Percentiles rank a stretch among this genome's conserved stretches.
Evolutionary conservation across 2,113 vertebrate genomes (phyloP).

Genomic region (Nothoprocta pentlandii): DNA sequence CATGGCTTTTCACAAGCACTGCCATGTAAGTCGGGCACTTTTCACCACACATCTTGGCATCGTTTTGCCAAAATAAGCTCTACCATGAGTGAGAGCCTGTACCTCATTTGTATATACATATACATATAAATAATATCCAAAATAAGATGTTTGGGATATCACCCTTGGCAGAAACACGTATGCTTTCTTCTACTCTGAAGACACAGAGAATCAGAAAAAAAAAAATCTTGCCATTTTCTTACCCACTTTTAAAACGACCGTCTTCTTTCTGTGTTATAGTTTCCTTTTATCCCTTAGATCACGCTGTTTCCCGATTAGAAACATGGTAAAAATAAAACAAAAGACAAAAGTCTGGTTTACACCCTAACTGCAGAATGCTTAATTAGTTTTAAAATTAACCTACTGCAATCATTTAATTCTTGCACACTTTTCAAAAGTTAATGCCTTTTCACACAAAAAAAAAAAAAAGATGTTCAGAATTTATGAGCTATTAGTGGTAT

Average conservation of each 20-base stretch:
- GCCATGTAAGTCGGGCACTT: rapidly evolving
- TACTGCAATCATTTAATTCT: neutral
- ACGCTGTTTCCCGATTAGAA: neutral
- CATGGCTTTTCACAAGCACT: neutral
- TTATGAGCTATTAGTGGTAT: neutral
- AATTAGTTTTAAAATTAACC: neutral
- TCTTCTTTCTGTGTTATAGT: neutral
- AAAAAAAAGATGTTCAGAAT: neutral
- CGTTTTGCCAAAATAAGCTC: neutral
- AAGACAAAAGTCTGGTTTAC: neutral
- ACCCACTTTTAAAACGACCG: neutral
- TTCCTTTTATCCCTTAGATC: neutral
- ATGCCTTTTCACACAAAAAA: neutral
- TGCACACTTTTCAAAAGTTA: neutral
- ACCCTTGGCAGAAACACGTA: neutral
- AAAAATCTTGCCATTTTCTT: neutral
- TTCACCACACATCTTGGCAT: rapidly evolving
- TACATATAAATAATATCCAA: neutral
- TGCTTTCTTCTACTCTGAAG: neutral
- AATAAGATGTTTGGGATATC: neutral
- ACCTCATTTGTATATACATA: neutral
- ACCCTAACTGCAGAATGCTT: neutral
- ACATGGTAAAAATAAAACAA: neutral
- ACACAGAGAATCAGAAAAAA: neutral
- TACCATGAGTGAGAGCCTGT: neutral